Evolutionary conservation across 2,113 vertebrate genomes (phyloP).

Genomic region (Azemiops feae): DNA sequence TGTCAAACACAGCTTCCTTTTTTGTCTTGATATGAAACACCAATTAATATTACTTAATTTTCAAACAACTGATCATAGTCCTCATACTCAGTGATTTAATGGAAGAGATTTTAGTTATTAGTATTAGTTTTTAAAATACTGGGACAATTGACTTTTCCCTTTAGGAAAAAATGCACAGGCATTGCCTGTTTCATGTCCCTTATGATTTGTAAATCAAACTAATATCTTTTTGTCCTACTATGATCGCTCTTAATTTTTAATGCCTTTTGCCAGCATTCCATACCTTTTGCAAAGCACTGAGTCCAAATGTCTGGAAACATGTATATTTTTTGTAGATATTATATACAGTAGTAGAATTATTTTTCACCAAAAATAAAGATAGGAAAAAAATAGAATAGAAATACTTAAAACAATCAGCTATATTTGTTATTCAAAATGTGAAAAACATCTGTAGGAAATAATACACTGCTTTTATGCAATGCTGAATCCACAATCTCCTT

Average conservation of each 20-base stretch:
- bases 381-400: neutral
- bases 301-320: conserved; percentile 4
- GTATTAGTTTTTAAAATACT: neutral
- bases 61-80: neutral
- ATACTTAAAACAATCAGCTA: neutral
- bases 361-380: conserved; percentile 1
- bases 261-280: neutral
- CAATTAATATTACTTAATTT: neutral
- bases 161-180: conserved; percentile 3
- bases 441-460: neutral
- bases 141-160: neutral
- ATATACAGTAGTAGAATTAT: neutral
- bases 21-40: neutral
- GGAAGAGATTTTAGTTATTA: neutral
- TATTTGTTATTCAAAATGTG: neutral
- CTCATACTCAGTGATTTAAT: neutral
- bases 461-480: neutral
- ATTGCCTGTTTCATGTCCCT: conserved; percentile 1
- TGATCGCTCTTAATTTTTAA: neutral
- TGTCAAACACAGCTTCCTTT: neutral
- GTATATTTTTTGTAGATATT: neutral
- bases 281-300: neutral
- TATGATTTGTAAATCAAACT: conserved; percentile 8
- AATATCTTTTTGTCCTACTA: neutral
- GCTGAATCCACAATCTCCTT: neutral